A percentile compares a stretch with the other conserved stretches of the same genome.
phyloP scores from a whole-genome alignment of 2,113 vertebrate species.

The Taxidea taxus region DNA sequence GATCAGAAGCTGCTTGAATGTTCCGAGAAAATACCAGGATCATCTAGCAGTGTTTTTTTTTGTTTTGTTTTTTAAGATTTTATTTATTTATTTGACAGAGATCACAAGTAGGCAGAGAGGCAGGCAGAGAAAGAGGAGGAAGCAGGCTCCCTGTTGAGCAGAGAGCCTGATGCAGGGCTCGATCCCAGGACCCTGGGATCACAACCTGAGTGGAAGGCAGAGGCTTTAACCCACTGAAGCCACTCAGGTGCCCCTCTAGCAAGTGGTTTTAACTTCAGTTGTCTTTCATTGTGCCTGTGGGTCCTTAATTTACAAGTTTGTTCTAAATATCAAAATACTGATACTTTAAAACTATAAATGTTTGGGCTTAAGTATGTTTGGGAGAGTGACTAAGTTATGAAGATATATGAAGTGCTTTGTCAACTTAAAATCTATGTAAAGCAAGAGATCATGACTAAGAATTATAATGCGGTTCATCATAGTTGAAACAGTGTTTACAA shows the following conservation, averaged over 20 bases:
- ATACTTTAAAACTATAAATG: conserved; percentile 1
- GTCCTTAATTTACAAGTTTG: neutral
- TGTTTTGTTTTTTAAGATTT: too few relatives aligned
- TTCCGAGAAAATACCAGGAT: neutral
- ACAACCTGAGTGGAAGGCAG: too few relatives aligned
- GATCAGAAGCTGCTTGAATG: neutral
- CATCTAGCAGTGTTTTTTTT: neutral
- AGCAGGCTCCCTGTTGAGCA: too few relatives aligned
- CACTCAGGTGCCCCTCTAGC: too few relatives aligned
- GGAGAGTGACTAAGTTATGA: neutral
- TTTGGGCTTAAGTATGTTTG: neutral
- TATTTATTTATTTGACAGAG: too few relatives aligned
- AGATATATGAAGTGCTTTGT: neutral
- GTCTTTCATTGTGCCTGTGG: neutral
- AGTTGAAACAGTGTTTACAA: neutral
- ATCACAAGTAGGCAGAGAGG: too few relatives aligned
- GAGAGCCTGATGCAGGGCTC: too few relatives aligned
- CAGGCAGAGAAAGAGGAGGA: too few relatives aligned
- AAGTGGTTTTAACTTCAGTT: neutral
- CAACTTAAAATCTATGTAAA: neutral
- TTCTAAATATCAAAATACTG: conserved; percentile 1
- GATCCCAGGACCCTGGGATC: too few relatives aligned
- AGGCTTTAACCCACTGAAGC: too few relatives aligned
- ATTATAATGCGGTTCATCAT: neutral
- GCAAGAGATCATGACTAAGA: neutral